Conservation (phyloP, 2,113 vertebrate genomes). For the Sus scrofa region DNA sequence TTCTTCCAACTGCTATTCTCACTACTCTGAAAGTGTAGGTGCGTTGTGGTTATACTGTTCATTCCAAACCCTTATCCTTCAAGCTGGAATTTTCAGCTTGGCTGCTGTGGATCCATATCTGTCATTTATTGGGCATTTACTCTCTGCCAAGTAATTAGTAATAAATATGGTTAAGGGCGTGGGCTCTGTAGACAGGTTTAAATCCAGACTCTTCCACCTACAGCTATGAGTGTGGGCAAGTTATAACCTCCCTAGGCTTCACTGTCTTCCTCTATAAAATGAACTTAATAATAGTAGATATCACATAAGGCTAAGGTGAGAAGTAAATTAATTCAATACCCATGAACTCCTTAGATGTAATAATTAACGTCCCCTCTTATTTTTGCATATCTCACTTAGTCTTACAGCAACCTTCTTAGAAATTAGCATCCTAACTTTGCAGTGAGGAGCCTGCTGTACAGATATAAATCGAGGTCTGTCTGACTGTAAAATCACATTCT, state of each 20-base stretch:
- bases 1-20: background rate
- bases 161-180: background rate
- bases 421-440: conserved; percentile 11
- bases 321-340: conserved; percentile 46
- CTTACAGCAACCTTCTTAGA: background rate
- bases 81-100: background rate
- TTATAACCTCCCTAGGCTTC: background rate
- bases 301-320: background rate
- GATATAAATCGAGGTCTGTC: background rate
- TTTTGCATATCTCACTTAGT: background rate
- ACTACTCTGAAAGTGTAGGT: background rate
- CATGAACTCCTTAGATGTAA: background rate
- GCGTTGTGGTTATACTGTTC: background rate
- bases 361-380: conserved; percentile 19
- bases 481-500: conserved; percentile 4
- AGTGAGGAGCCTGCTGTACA: background rate
- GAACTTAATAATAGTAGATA: background rate
- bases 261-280: conserved; percentile 51
- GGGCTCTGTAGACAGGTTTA: background rate
- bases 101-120: background rate
- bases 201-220: background rate
- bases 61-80: background rate
- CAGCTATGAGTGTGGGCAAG: background rate
- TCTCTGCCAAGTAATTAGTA: background rate
- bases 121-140: conserved; percentile 13